Conservation (phyloP, 2,888 invertebrate genomes). For the Steromphala cineraria region DNA sequence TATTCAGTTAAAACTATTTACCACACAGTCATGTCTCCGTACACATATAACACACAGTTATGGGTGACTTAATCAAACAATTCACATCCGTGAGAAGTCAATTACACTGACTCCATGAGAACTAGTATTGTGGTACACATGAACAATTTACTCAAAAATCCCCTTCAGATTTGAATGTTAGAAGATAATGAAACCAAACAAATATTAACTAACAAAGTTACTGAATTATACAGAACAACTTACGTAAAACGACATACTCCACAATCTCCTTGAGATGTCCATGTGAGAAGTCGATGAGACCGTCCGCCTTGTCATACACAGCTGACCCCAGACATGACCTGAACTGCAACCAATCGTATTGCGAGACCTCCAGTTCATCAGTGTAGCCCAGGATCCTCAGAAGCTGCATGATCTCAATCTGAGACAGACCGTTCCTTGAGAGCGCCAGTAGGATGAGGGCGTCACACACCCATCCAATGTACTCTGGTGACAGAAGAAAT, state of each 20-base stretch:
- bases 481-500: conserved; percentile 44
- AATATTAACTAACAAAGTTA: no score
- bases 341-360: conserved; percentile 70
- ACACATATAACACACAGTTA: no score
- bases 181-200: no score
- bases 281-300: conserved; percentile 66
- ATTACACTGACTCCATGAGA: no score
- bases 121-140: no score
- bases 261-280: conserved; percentile 63
- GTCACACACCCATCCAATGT: conserved; percentile 72
- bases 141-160: no score
- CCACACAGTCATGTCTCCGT: no score
- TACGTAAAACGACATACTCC: conserved; percentile 68
- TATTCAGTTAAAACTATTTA: no score
- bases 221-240: no score
- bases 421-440: conserved; percentile 68
- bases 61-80: no score
- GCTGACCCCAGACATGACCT: conserved; percentile 53
- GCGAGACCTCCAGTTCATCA: conserved; percentile 58
- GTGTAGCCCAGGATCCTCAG: conserved; percentile 67
- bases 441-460: conserved; percentile 69
- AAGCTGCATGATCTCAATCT: conserved; percentile 63
- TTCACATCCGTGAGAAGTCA: background rate
- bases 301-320: conserved; percentile 63
- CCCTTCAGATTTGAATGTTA: no score